Percentiles rank a stretch among this genome's conserved stretches.
Evolutionary conservation across 2,888 invertebrate genomes (phyloP).

Genomic region (Eupeodes luniger): DNA sequence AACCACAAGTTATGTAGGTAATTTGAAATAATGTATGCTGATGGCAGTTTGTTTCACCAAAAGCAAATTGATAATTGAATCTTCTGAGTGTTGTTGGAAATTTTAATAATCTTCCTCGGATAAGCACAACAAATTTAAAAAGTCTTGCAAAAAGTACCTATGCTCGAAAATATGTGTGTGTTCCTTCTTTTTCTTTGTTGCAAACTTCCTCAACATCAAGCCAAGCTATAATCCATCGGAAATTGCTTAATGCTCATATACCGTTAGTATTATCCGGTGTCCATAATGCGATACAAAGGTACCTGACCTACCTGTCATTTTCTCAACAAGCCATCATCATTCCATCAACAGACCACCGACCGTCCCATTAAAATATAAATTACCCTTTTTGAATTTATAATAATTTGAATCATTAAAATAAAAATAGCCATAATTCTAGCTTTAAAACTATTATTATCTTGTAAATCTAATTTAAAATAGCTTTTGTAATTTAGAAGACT

Average conservation of each 20-base stretch:
- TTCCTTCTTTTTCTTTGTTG: not conserved
- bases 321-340: not conserved
- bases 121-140: not conserved
- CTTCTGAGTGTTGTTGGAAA: not conserved
- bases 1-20: not conserved
- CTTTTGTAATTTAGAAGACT: not conserved
- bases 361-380: not conserved
- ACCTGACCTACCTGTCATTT: not conserved
- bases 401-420: conserved; percentile 4
- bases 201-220: not conserved
- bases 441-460: conserved; percentile 5
- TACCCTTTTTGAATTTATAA: not conserved
- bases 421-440: not conserved
- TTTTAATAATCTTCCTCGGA: not conserved
- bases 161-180: no score
- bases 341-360: not conserved
- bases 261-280: conserved; percentile 28
- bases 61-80: conserved; percentile 10
- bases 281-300: not conserved
- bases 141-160: not conserved
- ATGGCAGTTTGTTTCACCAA: not conserved
- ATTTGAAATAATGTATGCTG: no score
- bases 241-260: conserved; percentile 5
- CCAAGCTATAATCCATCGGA: conserved; percentile 5
- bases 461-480: not conserved